phyloP scores from a whole-genome alignment of 2,797 vertebrate species.

The Psittacula derbiana region DNA sequence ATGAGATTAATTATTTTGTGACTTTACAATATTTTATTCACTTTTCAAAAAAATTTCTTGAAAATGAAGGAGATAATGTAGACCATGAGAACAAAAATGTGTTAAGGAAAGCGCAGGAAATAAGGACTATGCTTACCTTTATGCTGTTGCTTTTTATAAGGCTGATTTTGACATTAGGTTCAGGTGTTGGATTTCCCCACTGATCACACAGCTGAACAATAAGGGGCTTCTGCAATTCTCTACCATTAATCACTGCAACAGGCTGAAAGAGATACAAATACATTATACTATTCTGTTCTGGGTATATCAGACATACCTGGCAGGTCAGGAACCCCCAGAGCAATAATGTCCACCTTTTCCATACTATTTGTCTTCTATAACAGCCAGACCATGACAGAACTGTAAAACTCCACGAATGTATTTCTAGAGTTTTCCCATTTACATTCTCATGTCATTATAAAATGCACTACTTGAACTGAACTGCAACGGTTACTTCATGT shows the following conservation, averaged over 20 bases:
- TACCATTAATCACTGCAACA: conserved; percentile 84
- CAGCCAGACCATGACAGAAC: neutral
- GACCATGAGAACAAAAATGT: neutral
- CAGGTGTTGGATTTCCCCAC: conserved; percentile 85
- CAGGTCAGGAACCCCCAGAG: neutral
- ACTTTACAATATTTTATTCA: neutral
- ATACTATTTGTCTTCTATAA: neutral
- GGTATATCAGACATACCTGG: neutral
- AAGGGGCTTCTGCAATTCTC: conserved; percentile 78
- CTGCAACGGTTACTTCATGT: neutral
- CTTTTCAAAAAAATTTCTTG: neutral
- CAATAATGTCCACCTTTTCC: neutral
- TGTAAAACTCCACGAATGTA: neutral
- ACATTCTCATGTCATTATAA: neutral
- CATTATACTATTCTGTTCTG: neutral
- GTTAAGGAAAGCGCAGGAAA: neutral
- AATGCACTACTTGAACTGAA: neutral
- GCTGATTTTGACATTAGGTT: conserved; percentile 79
- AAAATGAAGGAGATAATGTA: neutral
- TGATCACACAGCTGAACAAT: conserved; percentile 85
- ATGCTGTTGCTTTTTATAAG: conserved; percentile 68
- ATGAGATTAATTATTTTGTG: neutral
- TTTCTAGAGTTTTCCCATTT: neutral
- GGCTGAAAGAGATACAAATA: conserved; percentile 73
- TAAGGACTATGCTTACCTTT: conserved; percentile 66